A percentile compares a stretch with the other conserved stretches of the same genome.
These are phyloP conservation scores for Sebastolobus altivelis DNA, from an alignment of 2,797 vertebrate species.

Conservation along the genomic window DNA sequence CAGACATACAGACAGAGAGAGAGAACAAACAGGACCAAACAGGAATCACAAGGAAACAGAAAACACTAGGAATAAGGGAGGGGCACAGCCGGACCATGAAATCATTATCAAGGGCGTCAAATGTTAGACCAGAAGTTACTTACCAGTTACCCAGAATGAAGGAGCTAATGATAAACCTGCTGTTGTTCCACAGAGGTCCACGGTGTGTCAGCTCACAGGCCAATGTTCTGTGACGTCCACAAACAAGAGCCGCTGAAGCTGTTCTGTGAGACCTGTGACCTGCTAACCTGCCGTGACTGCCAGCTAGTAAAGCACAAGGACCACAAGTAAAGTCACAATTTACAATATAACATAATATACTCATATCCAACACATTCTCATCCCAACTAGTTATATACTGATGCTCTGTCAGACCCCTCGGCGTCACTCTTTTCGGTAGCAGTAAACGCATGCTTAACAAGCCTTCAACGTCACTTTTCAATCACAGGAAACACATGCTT, in stretches of 20 bases:
- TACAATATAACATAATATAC: neutral
- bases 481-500: too few species aligned
- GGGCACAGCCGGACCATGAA: neutral
- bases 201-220: slow-evolving; percentile 87
- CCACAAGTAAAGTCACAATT: slow-evolving; percentile 85
- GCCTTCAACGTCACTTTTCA: too few species aligned
- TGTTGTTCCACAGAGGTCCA: slow-evolving; percentile 82
- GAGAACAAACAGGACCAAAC: neutral
- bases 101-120: neutral
- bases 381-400: too few species aligned
- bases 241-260: slow-evolving; percentile 93
- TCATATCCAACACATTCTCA: neutral
- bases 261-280: slow-evolving; percentile 95
- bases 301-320: slow-evolving; percentile 93
- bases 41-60: too few species aligned
- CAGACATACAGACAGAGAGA: neutral
- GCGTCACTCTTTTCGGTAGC: too few species aligned
- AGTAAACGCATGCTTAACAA: too few species aligned
- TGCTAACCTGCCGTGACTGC: slow-evolving; percentile 92
- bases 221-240: slow-evolving; percentile 92
- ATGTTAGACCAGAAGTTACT: neutral
- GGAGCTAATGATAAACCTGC: neutral
- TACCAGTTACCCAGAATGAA: neutral
- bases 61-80: too few species aligned
- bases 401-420: too few species aligned